phyloP scores from a whole-genome alignment of 2,888 invertebrate genomes.

The Pyrrhosoma nymphula region DNA sequence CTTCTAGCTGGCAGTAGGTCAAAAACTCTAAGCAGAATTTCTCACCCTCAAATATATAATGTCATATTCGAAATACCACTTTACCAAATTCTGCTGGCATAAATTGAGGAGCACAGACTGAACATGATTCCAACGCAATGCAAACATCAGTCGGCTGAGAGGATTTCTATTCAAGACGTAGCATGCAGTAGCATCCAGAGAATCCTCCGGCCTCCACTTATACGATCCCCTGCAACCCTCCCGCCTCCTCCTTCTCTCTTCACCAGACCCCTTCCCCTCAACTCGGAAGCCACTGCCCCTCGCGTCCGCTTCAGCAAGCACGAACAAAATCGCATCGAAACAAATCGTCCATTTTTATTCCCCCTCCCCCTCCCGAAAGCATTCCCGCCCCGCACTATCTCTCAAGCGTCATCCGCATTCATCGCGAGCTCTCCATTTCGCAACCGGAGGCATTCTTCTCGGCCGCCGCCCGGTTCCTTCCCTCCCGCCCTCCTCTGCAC shows the following conservation, averaged over 20 bases:
- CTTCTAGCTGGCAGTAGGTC: neutral
- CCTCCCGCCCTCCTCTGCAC: neutral
- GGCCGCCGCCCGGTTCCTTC: neutral
- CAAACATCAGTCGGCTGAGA: neutral
- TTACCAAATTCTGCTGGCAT: neutral
- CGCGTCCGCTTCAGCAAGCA: slow-evolving; percentile 2
- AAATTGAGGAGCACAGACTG: neutral
- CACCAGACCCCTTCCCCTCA: neutral
- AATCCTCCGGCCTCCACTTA: neutral
- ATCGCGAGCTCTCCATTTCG: neutral
- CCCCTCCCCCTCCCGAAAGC: neutral
- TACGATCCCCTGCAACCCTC: neutral
- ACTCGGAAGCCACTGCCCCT: neutral
- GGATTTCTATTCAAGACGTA: neutral
- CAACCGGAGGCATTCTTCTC: neutral
- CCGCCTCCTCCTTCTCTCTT: neutral
- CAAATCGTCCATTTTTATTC: slow-evolving; percentile 36
- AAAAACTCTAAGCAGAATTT: neutral
- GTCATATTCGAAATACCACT: neutral
- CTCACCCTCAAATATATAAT: neutral
- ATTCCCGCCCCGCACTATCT: neutral
- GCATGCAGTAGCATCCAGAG: neutral
- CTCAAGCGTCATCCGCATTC: neutral
- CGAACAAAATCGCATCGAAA: slow-evolving; percentile 32
- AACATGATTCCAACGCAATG: neutral